Evolutionary conservation across 1,140 invertebrate species (phyloP), one percentile per base, ranked within the genome.

Genomic region (Listronotus bonariensis): DNA sequence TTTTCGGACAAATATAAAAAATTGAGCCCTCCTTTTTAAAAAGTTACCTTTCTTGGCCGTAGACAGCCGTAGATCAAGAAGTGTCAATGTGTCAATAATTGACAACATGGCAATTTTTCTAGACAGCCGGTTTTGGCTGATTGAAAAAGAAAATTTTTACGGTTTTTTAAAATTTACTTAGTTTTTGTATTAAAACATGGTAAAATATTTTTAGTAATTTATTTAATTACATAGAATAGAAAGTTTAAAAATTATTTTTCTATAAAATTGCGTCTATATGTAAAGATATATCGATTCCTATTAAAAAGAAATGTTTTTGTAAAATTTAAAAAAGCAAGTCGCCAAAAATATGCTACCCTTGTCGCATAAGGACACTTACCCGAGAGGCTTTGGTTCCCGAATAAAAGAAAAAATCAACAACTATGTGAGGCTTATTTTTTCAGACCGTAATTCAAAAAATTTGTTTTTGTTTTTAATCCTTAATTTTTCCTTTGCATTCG

Each of bases 401-500:
- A 79, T 91, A 40, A 86, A 85, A 69, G 90, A 92, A 70, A 91
- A 88, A 74, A 70, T 93, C 0, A 79, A 85, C 67, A 87, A 87
- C 67, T 92, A 89, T 87, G 83, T 92, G n/a, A 84, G 95, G 68
- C 80, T 97, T 17, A 94, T 98, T 69, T 92, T 97, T 77, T 89
- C 94, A 2, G 96, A 99, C 79, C 87, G 87, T 75, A 96, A 92
- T 78, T 96, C 94, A 3, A 87, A 94, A 72, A 97, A 98, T 81
- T 83, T 99, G 66, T 96, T 98, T 78, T 81, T 96, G n/a, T 98
- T 99, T 77, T 84, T 98, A 0, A 65, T 97, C 43, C 82, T 99
- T 8, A 99, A 98, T 81, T 85, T 98, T 63, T 94, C 92, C 3
- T 96, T 97, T 81, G 95, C 96, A 3, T 98, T 98, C 82, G 93